phyloP scores from a whole-genome alignment of 2,888 invertebrate genomes.

The Agrochola macilenta region DNA sequence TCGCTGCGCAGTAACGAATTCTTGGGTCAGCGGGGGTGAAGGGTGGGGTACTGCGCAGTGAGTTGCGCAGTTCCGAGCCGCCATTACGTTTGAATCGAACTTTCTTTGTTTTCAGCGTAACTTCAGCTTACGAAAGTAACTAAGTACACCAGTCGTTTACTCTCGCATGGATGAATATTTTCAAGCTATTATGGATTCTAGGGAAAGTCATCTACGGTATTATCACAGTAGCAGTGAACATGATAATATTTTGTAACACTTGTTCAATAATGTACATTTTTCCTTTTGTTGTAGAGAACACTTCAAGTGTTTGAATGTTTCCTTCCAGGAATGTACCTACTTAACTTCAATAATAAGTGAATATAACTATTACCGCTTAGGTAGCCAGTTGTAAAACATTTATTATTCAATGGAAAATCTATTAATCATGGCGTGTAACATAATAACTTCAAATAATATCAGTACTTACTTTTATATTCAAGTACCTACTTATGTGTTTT shows the following conservation, averaged over 20 bases:
- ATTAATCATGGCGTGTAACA: neutral
- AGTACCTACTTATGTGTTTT: neutral
- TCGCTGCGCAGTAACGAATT: too few relatives aligned
- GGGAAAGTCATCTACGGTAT: neutral
- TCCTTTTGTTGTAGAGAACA: constrained; percentile 8
- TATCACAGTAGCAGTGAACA: neutral
- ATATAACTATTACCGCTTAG: neutral
- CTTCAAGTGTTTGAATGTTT: constrained; percentile 15
- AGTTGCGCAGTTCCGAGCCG: too few relatives aligned
- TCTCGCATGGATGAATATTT: neutral
- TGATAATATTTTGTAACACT: constrained; percentile 37
- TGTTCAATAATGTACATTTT: constrained; percentile 38
- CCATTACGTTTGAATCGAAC: too few relatives aligned
- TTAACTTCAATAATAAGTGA: constrained; percentile 6
- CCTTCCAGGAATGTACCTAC: constrained; percentile 3
- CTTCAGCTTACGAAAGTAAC: neutral
- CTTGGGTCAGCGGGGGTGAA: too few relatives aligned
- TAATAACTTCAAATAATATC: neutral
- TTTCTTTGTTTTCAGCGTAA: neutral
- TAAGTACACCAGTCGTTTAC: neutral
- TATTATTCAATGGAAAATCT: constrained; percentile 2
- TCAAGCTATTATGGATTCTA: neutral
- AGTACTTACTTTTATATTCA: neutral
- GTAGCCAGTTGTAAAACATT: neutral
- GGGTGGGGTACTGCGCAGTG: too few relatives aligned